Base-by-base conservation (phyloP, 2,113 vertebrate genomes). In the Xenopus laevis region DNA sequence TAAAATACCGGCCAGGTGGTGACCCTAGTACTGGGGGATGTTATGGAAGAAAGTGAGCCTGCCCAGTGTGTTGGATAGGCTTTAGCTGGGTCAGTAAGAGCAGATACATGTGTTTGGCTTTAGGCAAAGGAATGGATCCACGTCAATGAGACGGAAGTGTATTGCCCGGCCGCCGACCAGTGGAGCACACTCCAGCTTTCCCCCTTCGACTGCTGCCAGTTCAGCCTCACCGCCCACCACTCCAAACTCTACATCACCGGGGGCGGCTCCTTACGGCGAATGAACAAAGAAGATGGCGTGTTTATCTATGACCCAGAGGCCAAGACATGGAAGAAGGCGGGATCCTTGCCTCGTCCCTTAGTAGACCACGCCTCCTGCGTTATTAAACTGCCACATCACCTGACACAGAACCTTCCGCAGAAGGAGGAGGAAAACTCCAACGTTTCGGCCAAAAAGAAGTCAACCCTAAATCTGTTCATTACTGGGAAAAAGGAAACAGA, bases 291-390 rank as follows among this genome's bases (percentile, higher is more conserved):
- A 0, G 67, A 79, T 2, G 63, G 53, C 0, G 76, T 88, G 55
- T 86, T 84, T 33, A 20, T 86, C 40, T 85, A 81, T 0, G 44
- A 83, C 30, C 79, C 81, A 4, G 61, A 75, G 0, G 17, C 21
- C 10, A 23, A 1, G 7, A 15, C 40, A 2, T 74, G 73, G 82
- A 79, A 71, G 53, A 79, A 84, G 73, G 80, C 21, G 9, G 79
- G 76, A 13, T 21, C 71, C n/a, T 52, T 89, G 67, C 83, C 86
- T 46, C 27, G 60, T 30, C 73, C 81, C 27, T 70, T 86, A 70
- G 79, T 52, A 1, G 83, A 86, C 66, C 84, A 87, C 0, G 75
- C 79, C n/a, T 82, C 80, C 44, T 87, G 79, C 58, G 53, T 79
- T 18, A 78, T 86, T 60, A 78, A 64, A 59, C 40, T 86, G 20